A percentile compares a stretch with the other conserved stretches of the same genome.
Evolutionary conservation across 2,888 invertebrate species (phyloP).

Genomic region (Parthenolecanium corni): DNA sequence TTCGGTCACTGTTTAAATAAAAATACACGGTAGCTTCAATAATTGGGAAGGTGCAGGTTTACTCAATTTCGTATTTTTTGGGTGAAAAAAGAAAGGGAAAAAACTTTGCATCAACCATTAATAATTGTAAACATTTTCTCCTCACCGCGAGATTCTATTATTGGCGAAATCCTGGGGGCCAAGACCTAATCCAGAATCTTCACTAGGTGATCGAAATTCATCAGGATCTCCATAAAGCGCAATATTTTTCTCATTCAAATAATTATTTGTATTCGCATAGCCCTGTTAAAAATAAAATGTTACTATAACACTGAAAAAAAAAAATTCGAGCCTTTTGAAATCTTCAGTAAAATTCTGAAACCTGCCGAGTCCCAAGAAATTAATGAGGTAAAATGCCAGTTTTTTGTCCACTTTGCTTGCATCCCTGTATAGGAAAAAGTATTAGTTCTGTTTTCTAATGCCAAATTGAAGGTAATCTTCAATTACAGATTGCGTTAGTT

Average conservation of each 20-base stretch:
- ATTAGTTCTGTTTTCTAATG: too few relatives aligned
- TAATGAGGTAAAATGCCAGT: too few relatives aligned
- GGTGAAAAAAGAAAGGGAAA: neutral
- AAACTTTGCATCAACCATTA: neutral
- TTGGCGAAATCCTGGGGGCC: constrained; percentile 40
- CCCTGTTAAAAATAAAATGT: constrained; percentile 20
- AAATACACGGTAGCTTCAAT: constrained; percentile 12
- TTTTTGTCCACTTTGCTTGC: too few relatives aligned
- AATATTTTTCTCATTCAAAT: constrained; percentile 9
- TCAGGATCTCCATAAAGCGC: constrained; percentile 33
- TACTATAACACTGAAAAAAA: too few relatives aligned
- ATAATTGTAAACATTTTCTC: neutral
- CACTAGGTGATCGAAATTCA: constrained; percentile 55
- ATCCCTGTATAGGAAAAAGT: too few relatives aligned
- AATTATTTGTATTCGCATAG: constrained; percentile 21
- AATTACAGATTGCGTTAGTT: too few relatives aligned
- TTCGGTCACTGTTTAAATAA: constrained; percentile 25
- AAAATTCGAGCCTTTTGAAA: too few relatives aligned
- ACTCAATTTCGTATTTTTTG: neutral
- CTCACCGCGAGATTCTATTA: constrained; percentile 20
- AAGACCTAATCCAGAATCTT: constrained; percentile 88
- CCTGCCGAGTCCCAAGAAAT: too few relatives aligned
- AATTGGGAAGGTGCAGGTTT: neutral
- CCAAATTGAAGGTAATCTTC: too few relatives aligned
- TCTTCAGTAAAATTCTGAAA: too few relatives aligned